phyloP scores from a whole-genome alignment of 2,888 invertebrate species.

The Harpagoxenus sublaevis region DNA sequence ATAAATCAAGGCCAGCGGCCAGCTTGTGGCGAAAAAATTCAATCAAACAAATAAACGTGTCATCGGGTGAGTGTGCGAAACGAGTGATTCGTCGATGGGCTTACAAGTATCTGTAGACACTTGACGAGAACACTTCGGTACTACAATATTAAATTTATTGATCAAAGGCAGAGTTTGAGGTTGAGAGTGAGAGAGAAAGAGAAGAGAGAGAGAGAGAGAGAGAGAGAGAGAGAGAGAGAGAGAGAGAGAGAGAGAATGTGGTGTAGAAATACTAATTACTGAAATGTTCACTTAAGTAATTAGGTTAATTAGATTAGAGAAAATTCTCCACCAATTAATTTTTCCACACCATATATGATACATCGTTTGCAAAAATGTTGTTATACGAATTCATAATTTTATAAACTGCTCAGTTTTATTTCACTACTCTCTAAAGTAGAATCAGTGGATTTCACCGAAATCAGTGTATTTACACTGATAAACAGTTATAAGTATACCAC shows the following conservation, averaged over 20 bases:
- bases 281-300: not conserved
- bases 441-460: too few relatives aligned
- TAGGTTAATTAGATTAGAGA: not conserved
- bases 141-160: conserved; percentile 19
- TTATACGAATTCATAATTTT: not conserved
- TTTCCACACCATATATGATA: not conserved
- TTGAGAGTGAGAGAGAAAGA: not conserved
- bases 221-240: too few relatives aligned
- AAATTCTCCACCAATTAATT: not conserved
- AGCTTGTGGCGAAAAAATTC: conserved; percentile 44
- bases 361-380: not conserved
- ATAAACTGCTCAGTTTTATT: not conserved
- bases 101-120: not conserved
- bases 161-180: not conserved
- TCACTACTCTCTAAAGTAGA: too few relatives aligned
- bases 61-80: conserved; percentile 7
- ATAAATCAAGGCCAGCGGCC: conserved; percentile 36
- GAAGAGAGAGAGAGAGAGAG: not conserved
- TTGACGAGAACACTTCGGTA: not conserved
- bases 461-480: too few relatives aligned
- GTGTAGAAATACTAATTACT: not conserved
- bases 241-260: not conserved
- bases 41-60: conserved; percentile 46
- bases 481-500: too few relatives aligned
- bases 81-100: not conserved